Evolutionary conservation across 1,140 invertebrate species (phyloP).

Genomic region (Ooceraea biroi): DNA sequence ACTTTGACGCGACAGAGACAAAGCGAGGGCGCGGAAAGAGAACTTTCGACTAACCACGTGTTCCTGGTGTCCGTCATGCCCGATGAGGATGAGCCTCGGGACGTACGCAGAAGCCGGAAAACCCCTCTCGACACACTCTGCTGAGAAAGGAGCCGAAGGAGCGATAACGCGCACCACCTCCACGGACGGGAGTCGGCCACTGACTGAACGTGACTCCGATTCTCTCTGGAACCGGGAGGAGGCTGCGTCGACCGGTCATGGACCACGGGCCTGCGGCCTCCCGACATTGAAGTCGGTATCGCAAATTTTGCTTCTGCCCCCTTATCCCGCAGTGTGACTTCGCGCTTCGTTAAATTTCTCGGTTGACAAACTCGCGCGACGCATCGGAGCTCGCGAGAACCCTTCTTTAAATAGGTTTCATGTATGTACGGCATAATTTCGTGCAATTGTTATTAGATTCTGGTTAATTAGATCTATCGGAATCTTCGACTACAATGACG

Average conservation of each 20-base stretch:
- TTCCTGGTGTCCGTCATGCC: conserved; percentile 79
- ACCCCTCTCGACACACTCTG: conserved; percentile 60
- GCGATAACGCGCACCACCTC: conserved; percentile 79
- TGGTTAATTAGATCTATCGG: not conserved
- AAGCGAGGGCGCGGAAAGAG: not conserved
- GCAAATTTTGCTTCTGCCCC: conserved; percentile 64
- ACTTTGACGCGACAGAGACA: not conserved
- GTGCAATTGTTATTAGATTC: conserved; percentile 4
- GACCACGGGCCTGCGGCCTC: conserved; percentile 80
- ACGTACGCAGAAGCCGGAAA: conserved; percentile 54
- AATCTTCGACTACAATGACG: not conserved
- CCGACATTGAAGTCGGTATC: conserved; percentile 71
- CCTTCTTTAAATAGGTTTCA: not conserved
- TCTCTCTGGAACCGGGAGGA: conserved; percentile 79
- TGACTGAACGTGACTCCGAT: conserved; percentile 82
- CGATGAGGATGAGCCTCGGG: conserved; percentile 69
- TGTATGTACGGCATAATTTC: not conserved
- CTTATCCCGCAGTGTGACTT: not conserved
- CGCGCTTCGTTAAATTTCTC: conserved; percentile 12
- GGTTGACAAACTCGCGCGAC: not conserved
- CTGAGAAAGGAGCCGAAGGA: conserved; percentile 56
- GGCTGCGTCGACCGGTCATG: conserved; percentile 78
- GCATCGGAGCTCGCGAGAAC: conserved; percentile 15
- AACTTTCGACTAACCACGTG: conserved; percentile 81
- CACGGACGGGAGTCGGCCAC: conserved; percentile 84